Percentiles rank a stretch among this genome's conserved stretches.
phyloP scores from a whole-genome alignment of 2,888 invertebrate species.

The Lottia gigantea region DNA sequence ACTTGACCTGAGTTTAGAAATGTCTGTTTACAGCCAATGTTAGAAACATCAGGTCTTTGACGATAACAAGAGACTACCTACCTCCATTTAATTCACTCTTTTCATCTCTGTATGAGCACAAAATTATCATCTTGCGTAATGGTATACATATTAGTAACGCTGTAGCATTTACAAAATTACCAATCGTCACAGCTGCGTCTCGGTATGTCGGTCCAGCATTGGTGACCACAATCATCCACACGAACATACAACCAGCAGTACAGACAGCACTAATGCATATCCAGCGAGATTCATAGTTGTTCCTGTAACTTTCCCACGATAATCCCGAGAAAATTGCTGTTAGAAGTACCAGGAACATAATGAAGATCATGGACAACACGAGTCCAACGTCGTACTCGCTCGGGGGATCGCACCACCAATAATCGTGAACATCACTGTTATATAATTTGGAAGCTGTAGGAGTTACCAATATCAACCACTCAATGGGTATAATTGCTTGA shows the following conservation, averaged over 20 bases:
- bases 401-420: slow-evolving; percentile 58
- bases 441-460: slow-evolving; percentile 56
- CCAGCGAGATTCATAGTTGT: slow-evolving; percentile 68
- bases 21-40: too few relatives aligned
- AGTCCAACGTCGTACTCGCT: slow-evolving; percentile 65
- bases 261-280: slow-evolving; percentile 57
- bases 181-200: slow-evolving; percentile 66
- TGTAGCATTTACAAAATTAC: slow-evolving; percentile 67
- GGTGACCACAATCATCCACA: slow-evolving; percentile 68
- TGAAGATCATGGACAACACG: slow-evolving; percentile 67
- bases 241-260: slow-evolving; percentile 64
- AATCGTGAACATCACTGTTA: slow-evolving; percentile 40
- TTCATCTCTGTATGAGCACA: slow-evolving; percentile 40
- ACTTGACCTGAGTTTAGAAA: too few relatives aligned
- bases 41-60: too few relatives aligned
- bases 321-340: slow-evolving; percentile 66
- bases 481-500: slow-evolving; percentile 67
- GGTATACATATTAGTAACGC: slow-evolving; percentile 66
- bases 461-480: slow-evolving; percentile 68
- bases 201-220: slow-evolving; percentile 58
- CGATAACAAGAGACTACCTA: too few relatives aligned
- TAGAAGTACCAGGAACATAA: slow-evolving; percentile 67
- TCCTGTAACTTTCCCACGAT: slow-evolving; percentile 67
- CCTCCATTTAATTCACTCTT: slow-evolving; percentile 34
- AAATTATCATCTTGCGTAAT: slow-evolving; percentile 64